Base-by-base conservation (phyloP, 2,888 invertebrate species). In the Aporophyla lueneburgensis region DNA sequence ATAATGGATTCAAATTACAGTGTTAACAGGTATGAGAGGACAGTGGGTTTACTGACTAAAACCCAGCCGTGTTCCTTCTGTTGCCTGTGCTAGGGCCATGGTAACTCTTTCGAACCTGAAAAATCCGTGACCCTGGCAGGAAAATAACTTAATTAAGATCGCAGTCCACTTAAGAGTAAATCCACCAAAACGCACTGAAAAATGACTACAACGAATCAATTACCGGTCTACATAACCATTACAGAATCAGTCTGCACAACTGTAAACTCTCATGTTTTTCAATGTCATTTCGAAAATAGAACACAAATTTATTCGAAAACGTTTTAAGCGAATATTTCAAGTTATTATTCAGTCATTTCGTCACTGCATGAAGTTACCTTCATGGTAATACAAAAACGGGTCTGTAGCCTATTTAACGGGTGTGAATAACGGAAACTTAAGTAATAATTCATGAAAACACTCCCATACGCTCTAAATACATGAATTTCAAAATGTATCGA, bases 381-480 rank as follows among this genome's bases (percentile, higher is more conserved):
- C 62, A 86, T 81, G 85, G 4, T 77, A 82, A 88, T 80, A 63
- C 24, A 67, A 33, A 49, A 73, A 81, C 81, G 73, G 79, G 70
- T 75, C 27, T 59, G 5, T 76, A 67, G 1, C 68, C 73, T n/a
- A 78, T 24, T 66, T 84, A 79, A 46, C 68, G 70, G 65, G 14
- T 61, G 40, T 59, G 63, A 40, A 71, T 87, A 88, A 88, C 86
- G 87, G 84, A 53, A 63, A n/a, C 24, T 5, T 62, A 12, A 16
- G 74, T 76, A 80, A 84, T 85, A 75, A 81, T 83, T 81, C 81
- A 81, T 80, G 76, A 79, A 73, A 67, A 82, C 65, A 51, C 24
- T 75, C 74, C 86, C 76, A 76, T 51, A 78, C 78, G 80, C 12
- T 72, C 83, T 62, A 77, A 70, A 81, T 85, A 83, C 81, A 86